phyloP scores from a whole-genome alignment of 2,113 vertebrate genomes.

The Nothobranchius furzeri region DNA sequence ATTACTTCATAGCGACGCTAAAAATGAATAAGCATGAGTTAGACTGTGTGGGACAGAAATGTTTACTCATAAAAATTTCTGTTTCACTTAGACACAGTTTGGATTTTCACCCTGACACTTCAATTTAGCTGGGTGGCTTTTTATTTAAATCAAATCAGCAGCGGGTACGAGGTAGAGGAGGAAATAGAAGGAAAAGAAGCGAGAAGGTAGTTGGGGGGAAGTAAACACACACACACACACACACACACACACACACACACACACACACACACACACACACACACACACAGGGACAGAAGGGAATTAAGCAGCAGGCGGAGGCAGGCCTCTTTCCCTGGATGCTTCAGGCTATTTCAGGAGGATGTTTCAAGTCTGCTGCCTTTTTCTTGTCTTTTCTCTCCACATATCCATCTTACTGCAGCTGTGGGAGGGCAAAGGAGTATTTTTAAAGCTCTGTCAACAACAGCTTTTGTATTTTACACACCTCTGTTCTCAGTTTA shows the following conservation, averaged over 20 bases:
- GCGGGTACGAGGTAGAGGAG: neutral
- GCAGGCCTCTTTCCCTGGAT: constrained; percentile 63
- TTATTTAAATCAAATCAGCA: constrained; percentile 62
- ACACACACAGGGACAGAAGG: constrained; percentile 59
- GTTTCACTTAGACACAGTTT: constrained; percentile 63
- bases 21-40: constrained; percentile 72
- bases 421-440: constrained; percentile 50
- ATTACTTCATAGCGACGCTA: constrained; percentile 48
- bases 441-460: constrained; percentile 61
- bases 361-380: constrained; percentile 66
- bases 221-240: constrained; percentile 46
- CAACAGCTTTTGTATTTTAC: constrained; percentile 25
- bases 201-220: constrained; percentile 10
- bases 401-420: constrained; percentile 54
- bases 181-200: constrained; percentile 1
- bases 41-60: constrained; percentile 52
- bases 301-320: constrained; percentile 62
- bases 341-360: constrained; percentile 68
- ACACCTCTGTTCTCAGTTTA: constrained; percentile 41
- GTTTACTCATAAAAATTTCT: constrained; percentile 57
- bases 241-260: constrained; percentile 43
- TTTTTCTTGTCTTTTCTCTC: constrained; percentile 52
- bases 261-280: constrained; percentile 37
- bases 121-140: constrained; percentile 61
- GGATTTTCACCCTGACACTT: constrained; percentile 61